Base-by-base conservation (phyloP, 2,797 vertebrate genomes). In the Petrocephalus schoutedeni region DNA sequence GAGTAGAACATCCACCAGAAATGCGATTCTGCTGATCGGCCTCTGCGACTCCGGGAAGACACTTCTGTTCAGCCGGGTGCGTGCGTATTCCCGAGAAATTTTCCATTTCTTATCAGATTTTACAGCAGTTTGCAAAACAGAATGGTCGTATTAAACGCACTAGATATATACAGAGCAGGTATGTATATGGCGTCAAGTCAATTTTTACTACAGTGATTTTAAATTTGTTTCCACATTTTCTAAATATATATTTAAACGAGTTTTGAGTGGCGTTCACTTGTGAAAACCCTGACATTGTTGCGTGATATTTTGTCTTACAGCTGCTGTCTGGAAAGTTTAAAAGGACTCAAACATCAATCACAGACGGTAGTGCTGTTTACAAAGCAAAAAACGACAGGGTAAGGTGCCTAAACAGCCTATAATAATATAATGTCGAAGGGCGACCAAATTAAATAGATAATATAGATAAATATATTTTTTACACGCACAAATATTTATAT, bases 21-120 rank as follows among this genome's bases (percentile, higher is more conserved):
- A 94, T 88, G 95, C 97, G 0, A 96, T 99, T 88, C 94, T 99
- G 89, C 91, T 99, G 77, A 93, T 98, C 83, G 98, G 98, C 8
- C 95, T 99, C n/a, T 98, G 97, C 89, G 98, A 98, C 89, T 95
- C 97, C 0, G 98, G 98, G 51, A 99, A 99, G 92, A 98, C 98
- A 0, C 94, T 99, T 8, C 95, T 99, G 0, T 99, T 99, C 90
- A 96, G 94, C 32, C 93, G 97, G 93, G 98, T 99, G 94, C 93
- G 94, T 92, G 1, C 9, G 16, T 58, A 6, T 1, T 10, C 41
- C 23, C 14, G 5, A 54, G 10, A 6, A 23, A 4, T 32, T 49
- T 3, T 2, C 21, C 1, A 36, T 0, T 57, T 59, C 83, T 0
- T 54, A 49, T 8, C 41, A 14, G 19, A 41, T n/a, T 80, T 49